Percentiles rank a stretch among this genome's conserved stretches.
phyloP scores from a whole-genome alignment of 2,797 vertebrate species.

The Eulemur albifrons region DNA sequence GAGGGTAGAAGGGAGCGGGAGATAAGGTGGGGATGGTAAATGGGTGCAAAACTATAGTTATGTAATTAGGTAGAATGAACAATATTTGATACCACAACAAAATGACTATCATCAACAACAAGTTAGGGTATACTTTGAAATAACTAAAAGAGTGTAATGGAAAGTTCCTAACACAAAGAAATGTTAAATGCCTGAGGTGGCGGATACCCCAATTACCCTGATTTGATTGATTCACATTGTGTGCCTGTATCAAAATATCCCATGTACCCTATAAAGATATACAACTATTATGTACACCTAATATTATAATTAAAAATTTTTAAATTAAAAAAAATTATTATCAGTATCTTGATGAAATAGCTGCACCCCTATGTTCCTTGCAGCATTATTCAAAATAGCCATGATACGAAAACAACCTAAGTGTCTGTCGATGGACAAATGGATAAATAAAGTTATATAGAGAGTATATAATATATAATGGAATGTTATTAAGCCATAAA shows the following conservation, averaged over 20 bases:
- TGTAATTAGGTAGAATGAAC: background rate
- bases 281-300: no score
- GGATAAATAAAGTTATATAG: no score
- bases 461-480: no score
- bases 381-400: no score
- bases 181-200: background rate
- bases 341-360: no score
- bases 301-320: no score
- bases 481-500: background rate
- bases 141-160: background rate
- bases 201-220: background rate
- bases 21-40: background rate
- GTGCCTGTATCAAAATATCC: background rate
- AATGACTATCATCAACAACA: background rate
- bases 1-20: background rate
- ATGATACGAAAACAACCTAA: no score
- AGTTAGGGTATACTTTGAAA: background rate
- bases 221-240: background rate
- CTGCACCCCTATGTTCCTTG: no score
- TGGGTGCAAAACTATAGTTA: background rate
- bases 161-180: background rate
- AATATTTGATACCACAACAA: background rate
- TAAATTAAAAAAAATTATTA: no score
- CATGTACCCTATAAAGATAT: background rate
- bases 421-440: no score